Evolutionary conservation across 1,140 invertebrate species (phyloP).

Genomic region (Bombus waltoni): DNA sequence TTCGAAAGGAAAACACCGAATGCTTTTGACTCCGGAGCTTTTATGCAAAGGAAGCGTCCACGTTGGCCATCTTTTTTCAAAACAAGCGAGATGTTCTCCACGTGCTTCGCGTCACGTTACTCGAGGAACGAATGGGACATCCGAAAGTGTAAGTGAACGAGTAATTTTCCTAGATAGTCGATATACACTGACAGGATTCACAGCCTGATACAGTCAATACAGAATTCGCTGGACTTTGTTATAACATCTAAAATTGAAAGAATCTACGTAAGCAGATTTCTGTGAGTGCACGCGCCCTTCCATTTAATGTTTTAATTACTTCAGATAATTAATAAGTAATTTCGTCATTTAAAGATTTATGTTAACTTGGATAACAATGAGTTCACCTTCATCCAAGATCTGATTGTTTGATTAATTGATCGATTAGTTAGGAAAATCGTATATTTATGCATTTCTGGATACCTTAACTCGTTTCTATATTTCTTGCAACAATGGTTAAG

Average conservation of each 20-base stretch:
- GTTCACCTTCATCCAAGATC: background rate
- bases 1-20: conserved; percentile 55
- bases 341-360: background rate
- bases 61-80: background rate
- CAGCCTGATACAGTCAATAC: no score
- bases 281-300: no score
- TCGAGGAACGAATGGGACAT: background rate
- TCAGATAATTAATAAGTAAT: no score
- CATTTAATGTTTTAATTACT: no score
- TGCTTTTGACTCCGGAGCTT: conserved; percentile 33
- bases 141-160: background rate
- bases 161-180: background rate
- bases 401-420: background rate
- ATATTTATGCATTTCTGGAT: background rate
- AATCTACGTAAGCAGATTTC: no score
- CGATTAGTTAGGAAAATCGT: background rate
- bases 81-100: no score
- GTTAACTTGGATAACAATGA: background rate
- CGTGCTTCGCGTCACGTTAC: background rate
- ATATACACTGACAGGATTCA: background rate
- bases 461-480: no score
- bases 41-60: conserved; percentile 25
- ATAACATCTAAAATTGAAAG: no score
- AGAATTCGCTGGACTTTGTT: no score
- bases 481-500: no score